These are phyloP conservation scores for Agrochola macilenta DNA, from an alignment of 2,888 invertebrate genomes.

Conservation along the genomic window DNA sequence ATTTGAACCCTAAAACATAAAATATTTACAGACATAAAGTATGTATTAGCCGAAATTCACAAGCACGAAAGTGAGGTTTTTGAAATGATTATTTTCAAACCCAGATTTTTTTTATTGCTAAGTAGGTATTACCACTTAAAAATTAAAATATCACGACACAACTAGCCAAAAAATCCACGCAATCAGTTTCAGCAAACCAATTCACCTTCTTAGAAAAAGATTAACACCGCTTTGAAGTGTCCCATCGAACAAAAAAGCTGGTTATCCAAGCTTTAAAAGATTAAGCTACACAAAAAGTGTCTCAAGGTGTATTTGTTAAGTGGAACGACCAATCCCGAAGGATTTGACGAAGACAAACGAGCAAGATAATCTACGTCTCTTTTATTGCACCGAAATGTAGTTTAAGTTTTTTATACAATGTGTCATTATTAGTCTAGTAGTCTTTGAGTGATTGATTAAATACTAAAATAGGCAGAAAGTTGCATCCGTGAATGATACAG, in stretches of 20 bases:
- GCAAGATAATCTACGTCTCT: conserved; percentile 46
- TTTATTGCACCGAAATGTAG: conserved; percentile 63
- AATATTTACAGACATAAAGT: too few relatives aligned
- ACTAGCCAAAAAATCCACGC: background rate
- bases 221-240: conserved; percentile 30
- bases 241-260: conserved; percentile 40
- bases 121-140: too few relatives aligned
- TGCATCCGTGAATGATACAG: background rate
- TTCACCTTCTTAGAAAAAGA: conserved; percentile 20
- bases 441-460: conserved; percentile 8
- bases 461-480: background rate
- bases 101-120: background rate
- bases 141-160: background rate
- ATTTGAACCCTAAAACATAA: too few relatives aligned
- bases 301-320: conserved; percentile 57
- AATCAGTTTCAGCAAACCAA: conserved; percentile 25
- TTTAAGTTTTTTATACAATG: conserved; percentile 52
- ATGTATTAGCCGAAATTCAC: background rate
- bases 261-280: conserved; percentile 56
- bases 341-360: conserved; percentile 76
- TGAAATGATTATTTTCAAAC: background rate
- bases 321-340: conserved; percentile 55
- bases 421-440: background rate
- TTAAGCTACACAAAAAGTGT: conserved; percentile 60
- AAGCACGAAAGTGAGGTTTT: background rate